A percentile compares a stretch with the other conserved stretches of the same genome.
Evolutionary conservation across 2,888 invertebrate genomes (phyloP).

Genomic region (Drosophila melanocephala): DNA sequence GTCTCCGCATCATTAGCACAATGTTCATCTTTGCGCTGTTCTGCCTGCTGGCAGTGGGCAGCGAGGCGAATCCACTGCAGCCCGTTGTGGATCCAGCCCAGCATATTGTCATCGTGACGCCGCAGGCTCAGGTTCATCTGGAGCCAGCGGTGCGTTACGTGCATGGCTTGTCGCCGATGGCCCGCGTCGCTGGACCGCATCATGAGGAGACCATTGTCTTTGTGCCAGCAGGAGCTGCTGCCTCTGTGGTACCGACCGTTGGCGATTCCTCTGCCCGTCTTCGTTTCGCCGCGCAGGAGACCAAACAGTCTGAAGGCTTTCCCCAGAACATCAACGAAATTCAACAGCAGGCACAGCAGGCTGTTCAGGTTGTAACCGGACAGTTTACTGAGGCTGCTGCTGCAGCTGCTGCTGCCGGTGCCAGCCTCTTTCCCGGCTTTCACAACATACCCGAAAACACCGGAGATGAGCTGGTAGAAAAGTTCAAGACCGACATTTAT

Average conservation of each 20-base stretch:
- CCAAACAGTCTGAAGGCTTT: conserved; percentile 67
- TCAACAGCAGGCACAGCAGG: conserved; percentile 65
- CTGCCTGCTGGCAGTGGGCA: conserved; percentile 72
- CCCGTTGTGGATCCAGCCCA: conserved; percentile 68
- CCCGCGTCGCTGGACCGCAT: conserved; percentile 80
- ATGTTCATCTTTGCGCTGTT: conserved; percentile 78
- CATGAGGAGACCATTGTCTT: conserved; percentile 83
- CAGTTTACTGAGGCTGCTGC: conserved; percentile 74
- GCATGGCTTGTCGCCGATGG: conserved; percentile 83
- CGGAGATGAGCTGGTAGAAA: conserved; percentile 47
- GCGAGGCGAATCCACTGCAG: conserved; percentile 71
- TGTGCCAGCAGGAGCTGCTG: conserved; percentile 79
- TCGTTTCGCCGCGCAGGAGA: conserved; percentile 29
- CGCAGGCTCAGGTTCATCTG: conserved; percentile 84
- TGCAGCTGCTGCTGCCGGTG: conserved; percentile 67
- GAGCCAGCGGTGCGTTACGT: conserved; percentile 82
- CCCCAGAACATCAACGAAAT: conserved; percentile 58
- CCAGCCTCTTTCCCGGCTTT: conserved; percentile 70
- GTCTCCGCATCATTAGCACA: conserved; percentile 19
- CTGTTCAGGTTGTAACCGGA: conserved; percentile 58
- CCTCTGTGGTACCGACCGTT: conserved; percentile 63
- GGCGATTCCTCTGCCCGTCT: conserved; percentile 41
- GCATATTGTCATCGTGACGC: conserved; percentile 84
- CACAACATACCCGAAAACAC: conserved; percentile 48
- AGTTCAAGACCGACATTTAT: conserved; percentile 61